Evolutionary conservation across 2,888 invertebrate genomes (phyloP).

Genomic region (Stratiomys singularior): DNA sequence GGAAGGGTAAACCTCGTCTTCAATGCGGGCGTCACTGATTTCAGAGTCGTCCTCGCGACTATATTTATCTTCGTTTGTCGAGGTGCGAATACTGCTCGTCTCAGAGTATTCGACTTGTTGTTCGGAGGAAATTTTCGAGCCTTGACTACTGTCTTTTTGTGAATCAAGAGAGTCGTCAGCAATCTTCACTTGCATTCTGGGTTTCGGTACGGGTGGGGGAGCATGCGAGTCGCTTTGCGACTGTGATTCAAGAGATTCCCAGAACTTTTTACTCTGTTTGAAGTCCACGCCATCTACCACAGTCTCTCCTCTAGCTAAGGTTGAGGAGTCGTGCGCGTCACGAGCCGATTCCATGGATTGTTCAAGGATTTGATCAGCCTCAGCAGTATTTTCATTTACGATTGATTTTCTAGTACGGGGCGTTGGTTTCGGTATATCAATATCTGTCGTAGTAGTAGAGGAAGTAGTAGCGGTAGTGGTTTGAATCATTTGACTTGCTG

Average conservation of each 20-base stretch:
- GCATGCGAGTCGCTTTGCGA: slow-evolving; percentile 42
- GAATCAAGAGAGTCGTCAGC: slow-evolving; percentile 50
- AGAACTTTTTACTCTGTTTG: slow-evolving; percentile 53
- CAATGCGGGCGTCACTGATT: slow-evolving; percentile 50
- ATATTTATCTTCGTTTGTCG: slow-evolving; percentile 48
- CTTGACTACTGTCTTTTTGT: slow-evolving; percentile 47
- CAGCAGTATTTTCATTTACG: slow-evolving; percentile 54
- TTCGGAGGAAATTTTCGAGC: slow-evolving; percentile 52
- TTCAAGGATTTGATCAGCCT: slow-evolving; percentile 43
- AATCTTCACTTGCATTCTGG: slow-evolving; percentile 59
- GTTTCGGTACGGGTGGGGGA: slow-evolving; percentile 60
- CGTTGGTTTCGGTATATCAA: slow-evolving; percentile 67
- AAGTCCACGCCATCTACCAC: slow-evolving; percentile 50
- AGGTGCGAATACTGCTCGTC: slow-evolving; percentile 49
- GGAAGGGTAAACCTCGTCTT: slow-evolving; percentile 37
- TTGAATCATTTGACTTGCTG: slow-evolving; percentile 60
- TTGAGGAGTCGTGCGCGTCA: neutral
- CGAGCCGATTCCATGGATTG: neutral
- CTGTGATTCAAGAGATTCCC: slow-evolving; percentile 52
- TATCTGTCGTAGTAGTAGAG: slow-evolving; percentile 53
- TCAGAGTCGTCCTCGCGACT: slow-evolving; percentile 48
- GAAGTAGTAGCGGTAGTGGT: slow-evolving; percentile 43
- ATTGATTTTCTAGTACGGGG: slow-evolving; percentile 64
- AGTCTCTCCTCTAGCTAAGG: neutral
- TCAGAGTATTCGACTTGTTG: slow-evolving; percentile 53